Percentiles rank a stretch among this genome's conserved stretches.
phyloP scores from a whole-genome alignment of 2,113 vertebrate genomes.

The Gymnobelideus leadbeateri region DNA sequence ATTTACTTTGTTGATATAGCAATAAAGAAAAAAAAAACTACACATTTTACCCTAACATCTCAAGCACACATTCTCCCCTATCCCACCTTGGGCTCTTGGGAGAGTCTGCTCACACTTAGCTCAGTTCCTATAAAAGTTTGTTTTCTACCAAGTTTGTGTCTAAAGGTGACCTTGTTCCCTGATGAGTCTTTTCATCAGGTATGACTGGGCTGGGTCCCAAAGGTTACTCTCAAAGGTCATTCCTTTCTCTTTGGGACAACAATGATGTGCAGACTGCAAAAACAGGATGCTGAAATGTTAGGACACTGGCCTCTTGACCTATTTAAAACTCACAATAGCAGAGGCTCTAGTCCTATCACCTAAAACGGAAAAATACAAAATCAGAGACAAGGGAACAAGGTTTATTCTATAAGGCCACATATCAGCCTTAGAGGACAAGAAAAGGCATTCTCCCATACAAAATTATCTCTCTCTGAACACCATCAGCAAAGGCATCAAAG shows the following conservation, averaged over 20 bases:
- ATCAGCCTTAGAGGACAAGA: not conserved
- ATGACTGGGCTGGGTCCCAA: not conserved
- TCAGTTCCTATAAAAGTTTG: not conserved
- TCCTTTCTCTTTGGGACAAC: not conserved
- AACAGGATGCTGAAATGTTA: not conserved
- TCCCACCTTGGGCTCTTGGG: not conserved
- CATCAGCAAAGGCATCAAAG: not conserved
- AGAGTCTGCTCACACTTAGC: not conserved
- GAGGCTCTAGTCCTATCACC: not conserved
- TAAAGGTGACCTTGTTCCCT: not conserved
- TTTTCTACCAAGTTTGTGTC: not conserved
- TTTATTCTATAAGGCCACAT: not conserved
- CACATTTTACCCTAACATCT: not conserved
- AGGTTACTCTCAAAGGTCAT: not conserved
- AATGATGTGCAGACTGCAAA: not conserved
- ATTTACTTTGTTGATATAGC: not conserved
- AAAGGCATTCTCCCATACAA: not conserved
- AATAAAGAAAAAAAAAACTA: not conserved
- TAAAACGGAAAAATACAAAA: not conserved
- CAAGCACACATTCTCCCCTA: not conserved
- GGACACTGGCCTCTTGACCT: not conserved
- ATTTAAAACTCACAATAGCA: not conserved
- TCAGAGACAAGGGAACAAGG: not conserved
- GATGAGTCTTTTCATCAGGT: not conserved
- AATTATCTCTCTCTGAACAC: not conserved